Evolutionary conservation across 2,113 vertebrate species (phyloP).

Genomic region (Tyto alba): DNA sequence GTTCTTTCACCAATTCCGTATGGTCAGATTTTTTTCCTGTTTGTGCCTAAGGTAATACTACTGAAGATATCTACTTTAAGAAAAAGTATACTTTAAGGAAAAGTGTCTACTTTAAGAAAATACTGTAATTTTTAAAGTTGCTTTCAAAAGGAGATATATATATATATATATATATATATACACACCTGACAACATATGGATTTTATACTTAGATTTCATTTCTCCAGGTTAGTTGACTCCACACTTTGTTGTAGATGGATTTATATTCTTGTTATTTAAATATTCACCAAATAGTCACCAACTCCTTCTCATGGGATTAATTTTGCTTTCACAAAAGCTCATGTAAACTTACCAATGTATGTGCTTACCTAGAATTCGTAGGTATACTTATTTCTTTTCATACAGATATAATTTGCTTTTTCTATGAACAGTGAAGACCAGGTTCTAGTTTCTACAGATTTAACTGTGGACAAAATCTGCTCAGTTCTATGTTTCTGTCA

Average conservation of each 20-base stretch:
- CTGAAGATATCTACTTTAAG: background rate
- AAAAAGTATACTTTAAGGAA: background rate
- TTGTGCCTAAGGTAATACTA: background rate
- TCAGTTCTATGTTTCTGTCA: background rate
- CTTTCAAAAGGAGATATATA: background rate
- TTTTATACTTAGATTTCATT: background rate
- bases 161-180: background rate
- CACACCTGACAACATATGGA: background rate
- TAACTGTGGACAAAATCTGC: background rate
- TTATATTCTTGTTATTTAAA: background rate
- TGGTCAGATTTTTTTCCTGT: background rate
- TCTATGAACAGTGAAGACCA: background rate
- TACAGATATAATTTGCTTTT: background rate
- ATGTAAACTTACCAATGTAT: background rate
- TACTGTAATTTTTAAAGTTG: background rate
- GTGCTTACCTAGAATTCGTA: background rate
- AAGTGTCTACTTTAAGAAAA: background rate
- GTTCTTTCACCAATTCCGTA: background rate
- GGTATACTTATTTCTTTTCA: background rate
- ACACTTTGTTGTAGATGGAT: background rate
- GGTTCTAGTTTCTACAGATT: background rate
- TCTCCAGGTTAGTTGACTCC: background rate
- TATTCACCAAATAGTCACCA: background rate
- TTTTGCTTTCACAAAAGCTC: background rate
- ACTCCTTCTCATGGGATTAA: background rate